Evolutionary conservation across 2,888 invertebrate species (phyloP), one percentile per base, ranked within the genome.

Genomic region (Ennomos erosarius): DNA sequence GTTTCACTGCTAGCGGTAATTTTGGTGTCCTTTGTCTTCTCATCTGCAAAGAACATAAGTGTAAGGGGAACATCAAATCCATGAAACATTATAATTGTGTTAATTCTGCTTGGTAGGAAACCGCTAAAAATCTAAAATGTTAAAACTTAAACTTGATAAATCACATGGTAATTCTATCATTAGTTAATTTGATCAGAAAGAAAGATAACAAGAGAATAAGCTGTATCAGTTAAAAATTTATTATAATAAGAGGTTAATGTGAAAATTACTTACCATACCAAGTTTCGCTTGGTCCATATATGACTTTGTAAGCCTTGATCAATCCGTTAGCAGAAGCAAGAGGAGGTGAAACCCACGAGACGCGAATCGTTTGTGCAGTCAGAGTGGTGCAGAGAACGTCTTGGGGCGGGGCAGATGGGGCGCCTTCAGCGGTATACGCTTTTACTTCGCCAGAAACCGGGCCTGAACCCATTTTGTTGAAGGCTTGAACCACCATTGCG

Each of bases 271-370:
- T 90, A 97, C 97, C 98, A 93, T 97, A 97, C 98, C 98, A 98
- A 65, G 96, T 95, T 67, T 97, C 97, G 71, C 97, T 97, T 42
- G 98, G 97, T 70, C 98, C 97, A 78, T 98, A 98, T 59, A 98
- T 95, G 59, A 98, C 97, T 88, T 98, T 98, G 93, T 99, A 99
- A 10, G 98, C 98, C 84, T 98, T 98, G 77, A 99, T 98, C 40
- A 98, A 96, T 68, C 99, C 99, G 82, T 99, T 98, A 44, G 98
- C 98, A 37, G 98, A 96, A 63, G 96, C 96, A 1, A 98, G 93
- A 39, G 98, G 98, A 0, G 99, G 99, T 0, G 98, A 98, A 0
- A 97, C 96, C 99, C 99, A 99, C 16, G 97, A 96, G 3, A 99
- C 97, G 58, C 98, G 95, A 76, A 99, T 98, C 1, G 98, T 98